Evolutionary conservation across 1,140 invertebrate species (phyloP).

Genomic region (Oncopeltus fasciatus): DNA sequence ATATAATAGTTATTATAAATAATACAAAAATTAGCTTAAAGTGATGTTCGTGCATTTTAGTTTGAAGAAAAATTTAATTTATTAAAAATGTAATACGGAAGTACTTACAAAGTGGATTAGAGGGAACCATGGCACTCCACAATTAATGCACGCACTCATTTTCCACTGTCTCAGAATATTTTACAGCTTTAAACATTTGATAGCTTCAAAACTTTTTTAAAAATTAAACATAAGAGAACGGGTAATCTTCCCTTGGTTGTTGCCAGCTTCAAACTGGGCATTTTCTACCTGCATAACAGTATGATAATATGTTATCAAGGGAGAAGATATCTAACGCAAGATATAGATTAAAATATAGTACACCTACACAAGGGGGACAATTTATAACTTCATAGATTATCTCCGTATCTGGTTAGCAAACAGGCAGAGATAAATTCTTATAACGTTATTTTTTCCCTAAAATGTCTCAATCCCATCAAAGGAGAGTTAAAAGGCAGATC

Average conservation of each 20-base stretch:
- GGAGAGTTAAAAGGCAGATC: not conserved
- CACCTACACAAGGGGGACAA: conserved; percentile 18
- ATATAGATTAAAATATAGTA: conserved; percentile 23
- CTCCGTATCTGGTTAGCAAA: conserved; percentile 20
- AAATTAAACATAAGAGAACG: not conserved
- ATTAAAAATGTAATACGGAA: too few relatives aligned
- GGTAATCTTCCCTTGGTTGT: not conserved
- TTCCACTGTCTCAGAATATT: too few relatives aligned
- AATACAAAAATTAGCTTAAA: too few relatives aligned
- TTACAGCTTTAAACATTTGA: too few relatives aligned
- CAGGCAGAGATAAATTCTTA: conserved; percentile 17
- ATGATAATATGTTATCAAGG: conserved; percentile 22
- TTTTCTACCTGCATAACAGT: conserved; percentile 17
- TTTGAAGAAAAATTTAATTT: too few relatives aligned
- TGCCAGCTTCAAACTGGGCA: conserved; percentile 9
- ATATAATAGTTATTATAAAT: too few relatives aligned
- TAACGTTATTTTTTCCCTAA: conserved; percentile 15
- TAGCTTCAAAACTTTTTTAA: too few relatives aligned
- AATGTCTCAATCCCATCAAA: not conserved
- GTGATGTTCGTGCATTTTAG: too few relatives aligned
- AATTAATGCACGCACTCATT: too few relatives aligned
- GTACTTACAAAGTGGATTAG: too few relatives aligned
- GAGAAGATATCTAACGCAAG: conserved; percentile 20
- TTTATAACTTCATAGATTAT: conserved; percentile 22
- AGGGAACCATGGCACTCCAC: too few relatives aligned